A percentile compares a stretch with the other conserved stretches of the same genome.
Conservation (phyloP, 2,797 vertebrate species). For the Sebastes diaconus region DNA sequence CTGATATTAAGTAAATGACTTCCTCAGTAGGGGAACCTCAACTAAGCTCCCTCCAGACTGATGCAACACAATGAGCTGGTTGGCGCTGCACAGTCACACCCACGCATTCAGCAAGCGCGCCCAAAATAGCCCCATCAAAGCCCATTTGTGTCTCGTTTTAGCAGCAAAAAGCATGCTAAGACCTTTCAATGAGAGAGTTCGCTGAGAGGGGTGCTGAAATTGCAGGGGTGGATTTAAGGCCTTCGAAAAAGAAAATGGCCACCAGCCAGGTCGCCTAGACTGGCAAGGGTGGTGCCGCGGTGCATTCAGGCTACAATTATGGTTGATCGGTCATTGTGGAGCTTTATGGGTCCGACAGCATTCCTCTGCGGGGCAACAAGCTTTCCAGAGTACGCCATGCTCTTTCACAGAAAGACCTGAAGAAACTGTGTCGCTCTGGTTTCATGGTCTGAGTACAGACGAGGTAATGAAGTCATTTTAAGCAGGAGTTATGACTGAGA, state of each 20-base stretch:
- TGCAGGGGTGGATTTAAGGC: slow-evolving; percentile 59
- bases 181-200: slow-evolving; percentile 48
- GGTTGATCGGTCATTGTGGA: slow-evolving; percentile 59
- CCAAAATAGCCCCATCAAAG: slow-evolving; percentile 56
- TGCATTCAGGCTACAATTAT: slow-evolving; percentile 69
- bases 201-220: slow-evolving; percentile 47
- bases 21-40: slow-evolving; percentile 5
- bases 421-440: slow-evolving; percentile 32
- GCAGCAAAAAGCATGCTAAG: slow-evolving; percentile 28
- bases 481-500: slow-evolving; percentile 21
- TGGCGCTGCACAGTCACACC: slow-evolving; percentile 54
- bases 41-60: slow-evolving; percentile 7
- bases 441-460: slow-evolving; percentile 40
- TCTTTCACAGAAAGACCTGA: neutral
- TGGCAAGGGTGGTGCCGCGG: slow-evolving; percentile 52
- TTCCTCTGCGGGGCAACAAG: slow-evolving; percentile 43
- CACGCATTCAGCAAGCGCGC: slow-evolving; percentile 58
- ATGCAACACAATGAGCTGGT: slow-evolving; percentile 33
- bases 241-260: slow-evolving; percentile 59
- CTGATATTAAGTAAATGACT: slow-evolving; percentile 3
- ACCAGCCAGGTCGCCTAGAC: slow-evolving; percentile 45
- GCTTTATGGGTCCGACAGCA: slow-evolving; percentile 47
- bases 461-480: slow-evolving; percentile 61
- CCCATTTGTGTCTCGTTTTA: slow-evolving; percentile 34
- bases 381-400: neutral